Evolutionary conservation across 2,888 invertebrate genomes (phyloP).

Genomic region (Bellardia bayeri): DNA sequence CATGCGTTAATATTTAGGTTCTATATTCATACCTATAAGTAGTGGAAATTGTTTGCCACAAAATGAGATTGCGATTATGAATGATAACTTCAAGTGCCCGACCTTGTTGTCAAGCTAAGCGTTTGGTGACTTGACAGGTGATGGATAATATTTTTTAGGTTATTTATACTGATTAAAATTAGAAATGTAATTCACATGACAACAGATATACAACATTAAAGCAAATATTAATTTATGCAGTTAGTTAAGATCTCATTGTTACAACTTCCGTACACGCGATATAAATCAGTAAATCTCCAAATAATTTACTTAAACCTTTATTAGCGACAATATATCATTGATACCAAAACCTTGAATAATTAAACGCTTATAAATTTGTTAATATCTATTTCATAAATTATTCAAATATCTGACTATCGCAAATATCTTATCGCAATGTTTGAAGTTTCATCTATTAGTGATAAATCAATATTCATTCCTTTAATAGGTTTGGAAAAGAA

Average conservation of each 20-base stretch:
- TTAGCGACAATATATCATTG: too few species aligned
- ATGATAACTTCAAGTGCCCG: neutral
- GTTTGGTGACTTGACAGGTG: slow-evolving; percentile 14
- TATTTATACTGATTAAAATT: neutral
- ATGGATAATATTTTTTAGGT: neutral
- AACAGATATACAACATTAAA: neutral
- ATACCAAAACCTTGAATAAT: neutral
- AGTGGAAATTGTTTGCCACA: neutral
- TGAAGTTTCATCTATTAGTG: neutral
- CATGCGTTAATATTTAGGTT: too few species aligned
- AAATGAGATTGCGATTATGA: neutral
- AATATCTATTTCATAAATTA: neutral
- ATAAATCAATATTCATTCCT: neutral
- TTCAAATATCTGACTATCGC: neutral
- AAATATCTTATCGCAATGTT: neutral
- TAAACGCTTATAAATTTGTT: neutral
- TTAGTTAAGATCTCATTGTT: too few species aligned
- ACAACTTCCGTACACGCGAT: too few species aligned
- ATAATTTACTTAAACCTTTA: too few species aligned
- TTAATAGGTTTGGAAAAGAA: neutral
- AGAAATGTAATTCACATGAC: neutral
- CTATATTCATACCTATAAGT: too few species aligned
- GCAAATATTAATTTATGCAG: too few species aligned
- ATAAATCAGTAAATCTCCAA: too few species aligned
- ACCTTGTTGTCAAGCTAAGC: neutral